These are phyloP conservation scores for Drosophila gaucha DNA, from an alignment of 2,888 invertebrate genomes.

Conservation along the genomic window DNA sequence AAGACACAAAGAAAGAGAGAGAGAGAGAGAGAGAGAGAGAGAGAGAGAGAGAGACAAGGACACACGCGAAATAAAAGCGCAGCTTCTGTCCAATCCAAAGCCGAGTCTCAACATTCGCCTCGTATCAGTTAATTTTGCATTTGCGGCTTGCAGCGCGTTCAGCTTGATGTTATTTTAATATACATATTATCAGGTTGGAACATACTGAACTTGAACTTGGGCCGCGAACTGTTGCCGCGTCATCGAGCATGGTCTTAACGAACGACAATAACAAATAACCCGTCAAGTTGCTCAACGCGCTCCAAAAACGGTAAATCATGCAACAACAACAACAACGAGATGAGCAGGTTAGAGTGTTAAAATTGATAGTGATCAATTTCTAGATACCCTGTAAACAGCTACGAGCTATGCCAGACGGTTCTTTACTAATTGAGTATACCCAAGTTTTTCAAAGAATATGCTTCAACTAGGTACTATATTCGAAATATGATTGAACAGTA, in stretches of 20 bases:
- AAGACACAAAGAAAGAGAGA: too few relatives aligned
- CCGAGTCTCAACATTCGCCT: too few relatives aligned
- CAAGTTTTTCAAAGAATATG: too few relatives aligned
- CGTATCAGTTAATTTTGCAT: too few relatives aligned
- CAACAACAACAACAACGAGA: slow-evolving; percentile 15
- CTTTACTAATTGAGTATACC: neutral
- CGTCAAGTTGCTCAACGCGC: neutral
- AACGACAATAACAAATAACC: slow-evolving; percentile 11
- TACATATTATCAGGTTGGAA: slow-evolving; percentile 12
- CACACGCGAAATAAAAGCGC: too few relatives aligned
- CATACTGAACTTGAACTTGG: slow-evolving; percentile 70
- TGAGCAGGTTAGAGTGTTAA: neutral
- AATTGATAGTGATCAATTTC: neutral
- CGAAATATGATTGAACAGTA: too few relatives aligned
- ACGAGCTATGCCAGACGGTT: neutral
- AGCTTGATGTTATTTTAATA: slow-evolving; percentile 5
- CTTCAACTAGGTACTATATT: too few relatives aligned
- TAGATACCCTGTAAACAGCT: neutral
- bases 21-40: too few relatives aligned
- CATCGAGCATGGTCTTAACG: slow-evolving; percentile 29
- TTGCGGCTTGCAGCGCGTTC: too few relatives aligned
- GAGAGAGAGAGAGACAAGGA: too few relatives aligned
- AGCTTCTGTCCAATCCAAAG: too few relatives aligned
- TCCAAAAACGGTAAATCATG: slow-evolving; percentile 71
- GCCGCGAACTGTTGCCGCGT: slow-evolving; percentile 43